Conservation (phyloP, 2,888 invertebrate genomes). For the Himalopsyche japonica region DNA sequence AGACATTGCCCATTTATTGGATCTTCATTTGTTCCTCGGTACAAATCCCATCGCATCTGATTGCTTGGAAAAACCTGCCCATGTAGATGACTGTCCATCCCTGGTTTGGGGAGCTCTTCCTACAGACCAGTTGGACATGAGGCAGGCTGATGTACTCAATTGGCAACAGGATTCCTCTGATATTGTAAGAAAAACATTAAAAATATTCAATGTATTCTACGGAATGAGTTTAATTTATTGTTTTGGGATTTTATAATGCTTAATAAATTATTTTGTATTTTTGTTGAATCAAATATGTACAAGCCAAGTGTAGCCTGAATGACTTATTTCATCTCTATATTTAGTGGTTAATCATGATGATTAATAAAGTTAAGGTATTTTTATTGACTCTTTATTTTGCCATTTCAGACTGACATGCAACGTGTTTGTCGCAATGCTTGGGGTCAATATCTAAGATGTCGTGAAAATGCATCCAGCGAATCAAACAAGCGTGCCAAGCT, state of each 20-base stretch:
- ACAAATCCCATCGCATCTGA: constrained; percentile 60
- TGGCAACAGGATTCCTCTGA: constrained; percentile 77
- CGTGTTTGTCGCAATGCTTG: constrained; percentile 87
- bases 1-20: constrained; percentile 90
- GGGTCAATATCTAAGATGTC: constrained; percentile 84
- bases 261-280: background rate
- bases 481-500: constrained; percentile 85
- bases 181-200: constrained; percentile 64
- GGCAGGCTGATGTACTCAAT: constrained; percentile 73
- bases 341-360: too few species aligned
- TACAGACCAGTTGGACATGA: constrained; percentile 78
- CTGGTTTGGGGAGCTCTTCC: constrained; percentile 81
- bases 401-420: constrained; percentile 62
- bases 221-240: background rate
- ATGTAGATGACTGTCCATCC: constrained; percentile 51
- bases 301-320: too few species aligned
- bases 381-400: background rate
- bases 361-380: constrained; percentile 9
- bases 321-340: too few species aligned
- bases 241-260: background rate
- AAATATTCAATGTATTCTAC: too few species aligned
- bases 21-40: constrained; percentile 92
- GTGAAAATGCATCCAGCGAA: constrained; percentile 87
- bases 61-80: constrained; percentile 45
- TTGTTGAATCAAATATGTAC: too few species aligned